Conservation (phyloP, 2,113 vertebrate genomes). For the Eulemur macaco region DNA sequence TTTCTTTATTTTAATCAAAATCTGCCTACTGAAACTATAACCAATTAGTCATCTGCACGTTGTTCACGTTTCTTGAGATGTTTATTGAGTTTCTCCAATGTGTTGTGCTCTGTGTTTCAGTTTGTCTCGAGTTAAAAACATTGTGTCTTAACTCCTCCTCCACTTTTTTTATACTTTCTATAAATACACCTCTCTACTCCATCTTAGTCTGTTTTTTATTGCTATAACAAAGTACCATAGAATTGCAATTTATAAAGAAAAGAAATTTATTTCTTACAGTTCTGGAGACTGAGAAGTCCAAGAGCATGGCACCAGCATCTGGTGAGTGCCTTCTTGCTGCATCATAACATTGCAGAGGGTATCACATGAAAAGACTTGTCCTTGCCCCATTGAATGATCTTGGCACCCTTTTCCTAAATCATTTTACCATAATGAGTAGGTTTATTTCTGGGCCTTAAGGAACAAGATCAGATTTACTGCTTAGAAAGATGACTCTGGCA, state of each 20-base stretch:
- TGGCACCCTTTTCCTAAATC: too few species aligned
- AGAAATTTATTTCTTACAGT: neutral
- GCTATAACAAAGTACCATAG: neutral
- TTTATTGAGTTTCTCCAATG: neutral
- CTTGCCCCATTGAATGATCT: too few species aligned
- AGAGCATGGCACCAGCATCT: neutral
- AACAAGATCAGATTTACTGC: neutral
- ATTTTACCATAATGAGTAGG: too few species aligned
- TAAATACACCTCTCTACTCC: neutral
- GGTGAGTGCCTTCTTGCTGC: neutral
- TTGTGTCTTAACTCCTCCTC: neutral
- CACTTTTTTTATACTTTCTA: neutral
- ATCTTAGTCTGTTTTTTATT: neutral
- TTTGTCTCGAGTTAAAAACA: neutral
- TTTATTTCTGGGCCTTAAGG: neutral
- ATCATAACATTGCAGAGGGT: neutral
- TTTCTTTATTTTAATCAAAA: neutral
- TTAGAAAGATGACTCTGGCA: neutral
- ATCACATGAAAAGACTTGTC: neutral
- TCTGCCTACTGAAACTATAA: neutral
- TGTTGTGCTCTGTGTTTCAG: neutral
- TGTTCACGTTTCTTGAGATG: neutral
- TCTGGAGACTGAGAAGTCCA: neutral
- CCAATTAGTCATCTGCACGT: neutral
- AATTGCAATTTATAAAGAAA: neutral